Evolutionary conservation across 1,140 invertebrate genomes (phyloP), one percentile per base, ranked within the genome.

Genomic region (Heliothis virescens): DNA sequence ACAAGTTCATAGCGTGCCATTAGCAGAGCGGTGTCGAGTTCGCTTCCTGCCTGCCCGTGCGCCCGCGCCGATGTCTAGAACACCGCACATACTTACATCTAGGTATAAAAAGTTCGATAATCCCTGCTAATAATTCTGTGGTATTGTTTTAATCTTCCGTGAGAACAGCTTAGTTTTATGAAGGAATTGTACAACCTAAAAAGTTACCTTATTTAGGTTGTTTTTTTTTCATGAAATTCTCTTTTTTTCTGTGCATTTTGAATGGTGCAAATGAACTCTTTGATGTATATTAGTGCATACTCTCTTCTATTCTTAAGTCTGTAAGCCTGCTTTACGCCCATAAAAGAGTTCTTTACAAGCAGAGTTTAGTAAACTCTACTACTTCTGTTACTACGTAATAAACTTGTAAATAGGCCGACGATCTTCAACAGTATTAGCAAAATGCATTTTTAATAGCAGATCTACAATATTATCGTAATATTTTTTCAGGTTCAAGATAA

Each of bases 31-130:
- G 89, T 90, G 80, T 92, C 87, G 71, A 82, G 79, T 91, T 92
- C 82, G 79, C 89, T 92, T 92, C 90, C 90, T 88, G 88, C 90
- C 90, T 88, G 88, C 83, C 81, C 80, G 55, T 69, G 60, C 52
- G 50, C 53, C 15, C 13, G 16, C 65, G 63, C 53, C 67, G 67
- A 26, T 41, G 15, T 50, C 59, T 76, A 63, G 13, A 75, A 60
- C 47, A 52, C 41, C 21, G 26, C 57, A 73, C 16, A 76, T 55
- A 16, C 2, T 18, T 65, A 50, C 12, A 63, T 63, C 67, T 50
- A 52, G 67, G 9, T 63, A 29, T 13, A 63, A 26, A 34, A 15
- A 29, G 10, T 29, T 41, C n/a, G 2, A 48, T 48, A 52, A 71
- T 50, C 67, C 48, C 26, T n/a, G 12, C n/a, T 50, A 21, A 52